These are phyloP conservation scores for Mormyrops boulengeri DNA, from an alignment of 2,797 vertebrate genomes.

Conservation along the genomic window DNA sequence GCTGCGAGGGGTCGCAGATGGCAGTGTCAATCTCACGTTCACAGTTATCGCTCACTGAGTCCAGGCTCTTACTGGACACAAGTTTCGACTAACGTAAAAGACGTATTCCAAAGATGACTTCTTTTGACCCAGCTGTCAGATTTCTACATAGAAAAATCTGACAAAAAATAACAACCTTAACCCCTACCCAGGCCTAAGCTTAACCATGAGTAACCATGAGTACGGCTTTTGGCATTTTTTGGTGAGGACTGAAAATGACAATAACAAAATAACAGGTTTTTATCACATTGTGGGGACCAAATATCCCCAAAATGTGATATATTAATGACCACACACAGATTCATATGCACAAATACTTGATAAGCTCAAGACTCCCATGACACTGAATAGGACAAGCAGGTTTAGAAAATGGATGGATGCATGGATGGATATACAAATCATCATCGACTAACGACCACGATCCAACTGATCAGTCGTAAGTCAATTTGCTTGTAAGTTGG, in stretches of 20 bases:
- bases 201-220: neutral
- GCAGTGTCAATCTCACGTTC: neutral
- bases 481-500: too few relatives aligned
- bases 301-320: neutral
- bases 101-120: neutral
- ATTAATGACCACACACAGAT: neutral
- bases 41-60: neutral
- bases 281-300: neutral
- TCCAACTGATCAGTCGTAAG: too few relatives aligned
- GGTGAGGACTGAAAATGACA: neutral
- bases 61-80: neutral
- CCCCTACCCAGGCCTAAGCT: neutral
- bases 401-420: neutral
- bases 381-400: neutral
- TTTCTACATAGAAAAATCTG: neutral
- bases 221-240: neutral
- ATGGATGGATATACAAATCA: neutral
- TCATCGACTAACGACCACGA: neutral
- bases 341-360: neutral
- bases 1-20: neutral
- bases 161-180: neutral
- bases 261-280: neutral
- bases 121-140: neutral
- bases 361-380: neutral
- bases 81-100: neutral